Evolutionary conservation across 2,888 invertebrate species (phyloP), one percentile per base, ranked within the genome.

Genomic region (Volucella inanis): DNA sequence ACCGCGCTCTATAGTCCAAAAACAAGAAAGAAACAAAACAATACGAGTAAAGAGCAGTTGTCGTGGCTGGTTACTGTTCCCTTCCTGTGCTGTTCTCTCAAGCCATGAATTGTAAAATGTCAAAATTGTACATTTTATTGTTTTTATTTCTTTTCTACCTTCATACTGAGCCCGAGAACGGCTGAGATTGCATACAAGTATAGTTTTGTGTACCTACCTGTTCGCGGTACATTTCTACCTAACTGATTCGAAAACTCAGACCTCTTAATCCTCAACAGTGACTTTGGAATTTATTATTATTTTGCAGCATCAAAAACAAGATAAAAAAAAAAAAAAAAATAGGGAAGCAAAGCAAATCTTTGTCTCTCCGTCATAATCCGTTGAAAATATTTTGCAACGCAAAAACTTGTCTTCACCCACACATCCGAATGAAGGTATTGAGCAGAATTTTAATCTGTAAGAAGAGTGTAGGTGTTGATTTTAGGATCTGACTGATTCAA

Each of bases 341-440:
- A 0, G 31, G 31, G 79, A 84, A 54, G 50, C 65, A 75, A 70
- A 76, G 52, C 62, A 65, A 71, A 12, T 43, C 75, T 65, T 80
- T 84, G 84, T 84, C 52, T 84, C 55, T 75, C 61, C 18, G 80
- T 76, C 84, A 76, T 84, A 84, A 84, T 84, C 75, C 84, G 75
- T 70, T 76, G 80, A 80, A 84, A 84, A 84, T 84, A 84, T 84
- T 84, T 84, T 61, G 80, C 80, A 84, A 76, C 80, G 65, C 22
- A 61, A 47, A 64, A 79, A 84, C 80, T 67, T 67, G 80, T 70
- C 55, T 74, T 55, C 62, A 79, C 68, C 78, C 50, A 68, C 74
- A 64, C 68, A 47, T 10, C 22, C 70, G 22, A 47, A 47, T 41
- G 18, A 38, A 70, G 14, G 3, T 9, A 31, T 11, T 3, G 12